Evolutionary conservation across 1,140 invertebrate species (phyloP).

Genomic region (Octopus bimaculoides): DNA sequence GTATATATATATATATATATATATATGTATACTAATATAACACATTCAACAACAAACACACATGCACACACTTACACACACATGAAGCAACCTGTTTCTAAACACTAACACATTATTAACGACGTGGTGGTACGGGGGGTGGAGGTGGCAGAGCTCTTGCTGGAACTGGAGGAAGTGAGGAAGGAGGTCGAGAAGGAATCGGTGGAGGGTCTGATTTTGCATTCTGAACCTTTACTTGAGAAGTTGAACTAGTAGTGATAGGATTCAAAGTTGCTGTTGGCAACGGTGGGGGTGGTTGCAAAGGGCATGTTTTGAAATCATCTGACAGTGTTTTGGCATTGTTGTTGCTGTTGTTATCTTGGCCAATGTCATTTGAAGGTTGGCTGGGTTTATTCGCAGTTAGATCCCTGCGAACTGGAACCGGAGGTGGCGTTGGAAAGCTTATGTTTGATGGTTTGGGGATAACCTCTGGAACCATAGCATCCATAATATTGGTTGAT

Average conservation of each 20-base stretch:
- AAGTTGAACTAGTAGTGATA: constrained; percentile 14
- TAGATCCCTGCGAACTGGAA: neutral
- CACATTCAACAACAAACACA: too few species aligned
- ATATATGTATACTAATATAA: too few species aligned
- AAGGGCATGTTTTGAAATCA: constrained; percentile 4
- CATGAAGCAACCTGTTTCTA: too few species aligned
- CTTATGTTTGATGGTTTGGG: neutral
- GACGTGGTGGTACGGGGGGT: constrained; percentile 9
- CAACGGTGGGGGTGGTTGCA: constrained; percentile 13
- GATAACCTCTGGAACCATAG: neutral
- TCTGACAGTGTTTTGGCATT: neutral
- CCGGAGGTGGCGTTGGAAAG: neutral
- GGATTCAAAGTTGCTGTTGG: constrained; percentile 22
- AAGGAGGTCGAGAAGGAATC: constrained; percentile 30
- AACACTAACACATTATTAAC: neutral
- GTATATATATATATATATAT: too few species aligned
- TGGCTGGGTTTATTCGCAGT: neutral
- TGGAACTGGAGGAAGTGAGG: neutral
- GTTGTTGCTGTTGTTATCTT: neutral
- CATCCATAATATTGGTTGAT: neutral
- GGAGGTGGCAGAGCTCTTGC: too few species aligned
- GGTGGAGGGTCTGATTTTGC: constrained; percentile 20
- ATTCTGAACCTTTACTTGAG: neutral
- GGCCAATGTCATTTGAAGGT: neutral
- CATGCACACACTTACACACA: too few species aligned